Conservation (phyloP, 2,888 invertebrate species). For the Invenusta paracnida region DNA sequence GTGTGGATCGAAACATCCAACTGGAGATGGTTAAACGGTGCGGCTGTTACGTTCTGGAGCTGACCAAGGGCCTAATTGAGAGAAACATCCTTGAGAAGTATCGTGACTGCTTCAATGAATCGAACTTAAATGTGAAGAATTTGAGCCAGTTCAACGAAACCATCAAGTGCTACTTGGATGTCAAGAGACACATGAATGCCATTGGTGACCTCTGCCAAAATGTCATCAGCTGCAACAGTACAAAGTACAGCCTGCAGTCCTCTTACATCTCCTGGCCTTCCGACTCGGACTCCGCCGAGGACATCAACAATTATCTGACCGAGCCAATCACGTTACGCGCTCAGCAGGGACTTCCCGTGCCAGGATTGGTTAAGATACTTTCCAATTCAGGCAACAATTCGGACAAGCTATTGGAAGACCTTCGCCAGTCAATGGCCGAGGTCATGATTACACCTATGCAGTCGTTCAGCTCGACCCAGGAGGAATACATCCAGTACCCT, state of each 20-base stretch:
- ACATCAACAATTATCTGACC: neutral
- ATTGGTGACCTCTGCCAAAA: neutral
- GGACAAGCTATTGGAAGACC: neutral
- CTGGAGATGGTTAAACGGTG: neutral
- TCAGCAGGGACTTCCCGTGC: neutral
- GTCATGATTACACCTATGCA: neutral
- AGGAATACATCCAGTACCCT: neutral
- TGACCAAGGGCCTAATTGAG: neutral
- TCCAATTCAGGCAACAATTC: neutral
- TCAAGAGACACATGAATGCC: neutral
- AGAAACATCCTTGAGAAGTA: neutral
- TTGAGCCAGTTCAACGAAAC: neutral
- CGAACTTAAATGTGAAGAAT: too few relatives aligned
- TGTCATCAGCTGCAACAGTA: neutral
- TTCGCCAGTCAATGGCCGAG: neutral
- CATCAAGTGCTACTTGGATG: neutral
- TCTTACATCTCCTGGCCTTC: neutral
- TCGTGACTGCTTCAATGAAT: neutral
- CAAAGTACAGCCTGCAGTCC: neutral
- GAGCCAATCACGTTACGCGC: neutral
- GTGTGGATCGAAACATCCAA: neutral
- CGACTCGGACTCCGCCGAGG: neutral
- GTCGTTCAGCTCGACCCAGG: neutral
- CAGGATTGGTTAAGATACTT: neutral
- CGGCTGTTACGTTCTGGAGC: neutral